Evolutionary conservation across 2,888 invertebrate genomes (phyloP).

Genomic region (Operophtera brumata): DNA sequence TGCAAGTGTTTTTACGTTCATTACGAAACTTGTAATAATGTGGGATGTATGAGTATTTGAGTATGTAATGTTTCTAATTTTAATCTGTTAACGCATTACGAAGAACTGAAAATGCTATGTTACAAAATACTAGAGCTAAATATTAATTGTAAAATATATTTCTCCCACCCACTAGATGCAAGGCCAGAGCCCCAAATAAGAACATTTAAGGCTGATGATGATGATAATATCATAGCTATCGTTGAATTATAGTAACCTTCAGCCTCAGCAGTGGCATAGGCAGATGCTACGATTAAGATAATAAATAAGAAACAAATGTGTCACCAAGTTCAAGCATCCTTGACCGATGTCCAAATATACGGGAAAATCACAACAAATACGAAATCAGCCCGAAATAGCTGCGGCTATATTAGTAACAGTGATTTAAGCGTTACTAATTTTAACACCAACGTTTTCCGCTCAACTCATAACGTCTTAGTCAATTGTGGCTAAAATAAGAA

Average conservation of each 20-base stretch:
- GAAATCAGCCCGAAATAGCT: slow-evolving; percentile 26
- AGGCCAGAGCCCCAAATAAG: no score
- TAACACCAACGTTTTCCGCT: slow-evolving; percentile 27
- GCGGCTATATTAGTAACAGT: slow-evolving; percentile 27
- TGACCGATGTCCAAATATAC: slow-evolving; percentile 26
- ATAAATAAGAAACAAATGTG: slow-evolving; percentile 4
- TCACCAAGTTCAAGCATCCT: slow-evolving; percentile 6
- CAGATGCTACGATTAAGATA: background rate
- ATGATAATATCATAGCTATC: no score
- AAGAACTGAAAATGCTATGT: background rate
- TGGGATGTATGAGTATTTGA: background rate
- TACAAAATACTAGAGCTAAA: background rate
- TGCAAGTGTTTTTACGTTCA: slow-evolving; percentile 17
- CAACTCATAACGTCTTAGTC: slow-evolving; percentile 17
- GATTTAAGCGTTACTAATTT: slow-evolving; percentile 32
- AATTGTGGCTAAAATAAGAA: slow-evolving; percentile 13
- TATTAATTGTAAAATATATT: no score
- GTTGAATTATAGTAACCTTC: no score
- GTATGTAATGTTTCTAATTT: slow-evolving; percentile 6
- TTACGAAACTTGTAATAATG: slow-evolving; percentile 9
- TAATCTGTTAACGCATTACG: slow-evolving; percentile 1
- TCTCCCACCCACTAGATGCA: no score
- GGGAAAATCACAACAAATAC: slow-evolving; percentile 29
- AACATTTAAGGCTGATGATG: no score
- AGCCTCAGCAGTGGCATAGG: no score